These are phyloP conservation scores for Drosophila barbarae DNA, from an alignment of 2,888 invertebrate species.

Conservation along the genomic window DNA sequence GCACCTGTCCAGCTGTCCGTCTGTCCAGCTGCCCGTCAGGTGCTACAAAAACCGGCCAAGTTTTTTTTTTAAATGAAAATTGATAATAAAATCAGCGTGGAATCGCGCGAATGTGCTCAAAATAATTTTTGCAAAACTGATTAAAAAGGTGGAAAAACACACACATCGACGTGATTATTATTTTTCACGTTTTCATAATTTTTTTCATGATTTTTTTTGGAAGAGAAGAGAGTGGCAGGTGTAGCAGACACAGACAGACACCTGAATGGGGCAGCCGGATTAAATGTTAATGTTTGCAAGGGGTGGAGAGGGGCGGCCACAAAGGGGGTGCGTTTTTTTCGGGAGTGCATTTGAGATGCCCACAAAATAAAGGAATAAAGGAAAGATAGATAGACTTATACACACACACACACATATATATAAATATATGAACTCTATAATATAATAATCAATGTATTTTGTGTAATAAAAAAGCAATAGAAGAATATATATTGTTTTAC, in stretches of 20 bases:
- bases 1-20: slow-evolving; percentile 3
- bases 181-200: slow-evolving; percentile 31
- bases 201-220: slow-evolving; percentile 9
- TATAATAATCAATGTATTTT: slow-evolving; percentile 33
- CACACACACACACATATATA: not conserved
- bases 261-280: slow-evolving; percentile 38
- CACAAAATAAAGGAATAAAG: slow-evolving; percentile 11
- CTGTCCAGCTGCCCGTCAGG: slow-evolving; percentile 27
- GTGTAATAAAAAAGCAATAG: slow-evolving; percentile 29
- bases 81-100: slow-evolving; percentile 31
- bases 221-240: slow-evolving; percentile 46
- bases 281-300: slow-evolving; percentile 50
- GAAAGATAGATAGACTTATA: slow-evolving; percentile 37
- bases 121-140: slow-evolving; percentile 42
- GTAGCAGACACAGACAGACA: slow-evolving; percentile 32
- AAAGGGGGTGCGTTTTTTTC: slow-evolving; percentile 6
- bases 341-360: slow-evolving; percentile 27
- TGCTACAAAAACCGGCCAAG: slow-evolving; percentile 30
- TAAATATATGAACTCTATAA: slow-evolving; percentile 23
- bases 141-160: slow-evolving; percentile 44
- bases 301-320: not conserved
- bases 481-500: not conserved
- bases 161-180: slow-evolving; percentile 46
- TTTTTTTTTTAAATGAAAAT: slow-evolving; percentile 34
- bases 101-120: slow-evolving; percentile 13